Percentiles rank a stretch among this genome's conserved stretches.
phyloP scores from a whole-genome alignment of 1,140 invertebrate species.

The Olivierus martensii region DNA sequence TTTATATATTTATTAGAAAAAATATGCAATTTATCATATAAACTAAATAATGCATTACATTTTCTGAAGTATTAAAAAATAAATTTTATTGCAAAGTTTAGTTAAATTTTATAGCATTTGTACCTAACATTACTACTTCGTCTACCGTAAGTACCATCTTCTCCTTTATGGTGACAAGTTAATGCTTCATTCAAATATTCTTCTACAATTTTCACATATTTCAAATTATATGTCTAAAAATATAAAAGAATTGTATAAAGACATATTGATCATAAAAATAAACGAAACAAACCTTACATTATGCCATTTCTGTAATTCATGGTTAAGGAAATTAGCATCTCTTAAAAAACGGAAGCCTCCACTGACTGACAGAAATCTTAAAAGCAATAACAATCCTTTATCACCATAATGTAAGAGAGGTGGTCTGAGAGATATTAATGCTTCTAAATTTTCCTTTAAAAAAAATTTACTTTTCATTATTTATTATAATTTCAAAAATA shows the following conservation, averaged over 20 bases:
- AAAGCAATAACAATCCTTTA: slow-evolving; percentile 61
- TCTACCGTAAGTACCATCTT: slow-evolving; percentile 59
- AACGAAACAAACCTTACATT: slow-evolving; percentile 38
- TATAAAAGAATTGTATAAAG: slow-evolving; percentile 9
- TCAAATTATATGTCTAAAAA: slow-evolving; percentile 28
- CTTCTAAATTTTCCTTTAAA: slow-evolving; percentile 53
- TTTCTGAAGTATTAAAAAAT: no score
- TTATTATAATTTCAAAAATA: no score
- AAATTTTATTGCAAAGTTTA: no score
- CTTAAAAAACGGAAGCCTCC: slow-evolving; percentile 51
- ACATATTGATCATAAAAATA: slow-evolving; percentile 3
- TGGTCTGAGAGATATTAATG: slow-evolving; percentile 55
- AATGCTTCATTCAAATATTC: slow-evolving; percentile 70
- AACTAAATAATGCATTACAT: no score
- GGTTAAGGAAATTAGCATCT: slow-evolving; percentile 50
- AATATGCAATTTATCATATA: no score
- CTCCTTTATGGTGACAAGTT: slow-evolving; percentile 63
- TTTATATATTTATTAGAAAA: no score
- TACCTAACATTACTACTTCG: no score
- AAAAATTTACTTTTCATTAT: not conserved
- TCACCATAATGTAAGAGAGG: slow-evolving; percentile 65
- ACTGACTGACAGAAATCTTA: slow-evolving; percentile 62
- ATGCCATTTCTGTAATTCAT: slow-evolving; percentile 62
- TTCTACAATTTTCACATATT: slow-evolving; percentile 77
- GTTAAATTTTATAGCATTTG: no score